Evolutionary conservation across 1,140 invertebrate genomes (phyloP), one percentile per base, ranked within the genome.

Genomic region (Drosophila willistoni): DNA sequence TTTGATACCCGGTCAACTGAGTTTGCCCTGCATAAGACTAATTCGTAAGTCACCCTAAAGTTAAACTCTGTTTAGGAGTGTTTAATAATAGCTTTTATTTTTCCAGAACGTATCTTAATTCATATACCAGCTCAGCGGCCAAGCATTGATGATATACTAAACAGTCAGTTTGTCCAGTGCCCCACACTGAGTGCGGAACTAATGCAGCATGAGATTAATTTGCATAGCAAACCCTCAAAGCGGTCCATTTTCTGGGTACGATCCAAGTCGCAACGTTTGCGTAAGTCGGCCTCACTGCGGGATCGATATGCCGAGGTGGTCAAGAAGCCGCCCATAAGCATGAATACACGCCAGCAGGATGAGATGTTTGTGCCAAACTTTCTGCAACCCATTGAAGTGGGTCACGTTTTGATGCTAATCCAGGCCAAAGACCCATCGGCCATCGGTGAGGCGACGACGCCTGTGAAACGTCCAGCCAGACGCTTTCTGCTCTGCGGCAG

Each of bases 1-100:
- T 73, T 92, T 92, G 57, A 91, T 94, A 55, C 94, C 94, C 0
- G 91, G 93, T 17, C 91, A 92, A 75, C 85, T 93, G 1, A 92
- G 92, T 68, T 81, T 92, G 74, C 92, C 92, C 65, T 93, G 92
- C 77, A 92, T 92, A 89, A 91, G 92, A 87, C 91, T 93, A 67
- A 93, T 93, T 61, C 92, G 92, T 93, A 80, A 79, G 83, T 91
- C 0, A n/a, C 2, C 34, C n/a, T 9, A 36, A 1, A 19, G 2
- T 9, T 36, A 3, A 1, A 3, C 19, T 56, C 2, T 34, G 1
- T 34, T 17, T 54, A 4, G 29, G 1, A 6, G 29, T 41, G 3
- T 36, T 10, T 57, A 29, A 17, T 61, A 56, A 22, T 60, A 42
- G 29, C 3, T 17, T 17, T 9, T 19, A 14, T n/a, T 10, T 19